A percentile compares a stretch with the other conserved stretches of the same genome.
phyloP scores from a whole-genome alignment of 1,140 invertebrate genomes.

The Cardiocondyla obscurior region DNA sequence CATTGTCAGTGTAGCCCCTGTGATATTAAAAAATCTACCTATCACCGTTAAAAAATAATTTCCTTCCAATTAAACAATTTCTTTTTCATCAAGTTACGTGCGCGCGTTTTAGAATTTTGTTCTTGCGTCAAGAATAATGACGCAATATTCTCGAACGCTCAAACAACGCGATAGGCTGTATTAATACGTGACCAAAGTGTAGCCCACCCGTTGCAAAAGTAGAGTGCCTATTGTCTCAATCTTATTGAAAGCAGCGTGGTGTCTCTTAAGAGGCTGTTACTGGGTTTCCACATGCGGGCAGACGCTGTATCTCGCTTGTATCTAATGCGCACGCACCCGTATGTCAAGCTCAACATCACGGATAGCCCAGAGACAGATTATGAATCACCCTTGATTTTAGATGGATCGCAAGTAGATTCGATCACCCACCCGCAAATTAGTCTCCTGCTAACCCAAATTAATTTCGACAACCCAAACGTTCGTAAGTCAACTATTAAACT shows the following conservation, averaged over 20 bases:
- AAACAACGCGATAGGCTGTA: not conserved
- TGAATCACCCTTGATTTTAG: constrained; percentile 48
- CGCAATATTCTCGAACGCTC: not conserved
- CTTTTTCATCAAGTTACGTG: not conserved
- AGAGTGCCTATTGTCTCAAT: constrained; percentile 76
- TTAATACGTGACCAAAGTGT: constrained; percentile 51
- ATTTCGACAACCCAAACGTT: not conserved
- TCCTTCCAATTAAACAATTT: not conserved
- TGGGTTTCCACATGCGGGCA: constrained; percentile 78
- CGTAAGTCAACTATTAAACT: not conserved
- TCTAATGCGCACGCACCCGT: constrained; percentile 53
- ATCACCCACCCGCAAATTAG: constrained; percentile 5
- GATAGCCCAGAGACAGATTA: constrained; percentile 39
- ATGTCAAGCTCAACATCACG: constrained; percentile 34
- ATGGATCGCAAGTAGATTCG: not conserved
- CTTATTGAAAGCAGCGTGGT: constrained; percentile 74
- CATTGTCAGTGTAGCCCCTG: not conserved
- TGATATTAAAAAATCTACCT: not conserved
- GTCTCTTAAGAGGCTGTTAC: constrained; percentile 67
- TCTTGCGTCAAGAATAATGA: not conserved
- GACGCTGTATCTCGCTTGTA: constrained; percentile 40
- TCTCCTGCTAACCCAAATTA: not conserved
- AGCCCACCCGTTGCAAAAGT: constrained; percentile 41
- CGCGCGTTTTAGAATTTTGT: not conserved
- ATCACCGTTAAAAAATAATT: not conserved